Evolutionary conservation across 2,113 vertebrate genomes (phyloP), one percentile per base, ranked within the genome.

Genomic region (Mystacornis crossleyi): DNA sequence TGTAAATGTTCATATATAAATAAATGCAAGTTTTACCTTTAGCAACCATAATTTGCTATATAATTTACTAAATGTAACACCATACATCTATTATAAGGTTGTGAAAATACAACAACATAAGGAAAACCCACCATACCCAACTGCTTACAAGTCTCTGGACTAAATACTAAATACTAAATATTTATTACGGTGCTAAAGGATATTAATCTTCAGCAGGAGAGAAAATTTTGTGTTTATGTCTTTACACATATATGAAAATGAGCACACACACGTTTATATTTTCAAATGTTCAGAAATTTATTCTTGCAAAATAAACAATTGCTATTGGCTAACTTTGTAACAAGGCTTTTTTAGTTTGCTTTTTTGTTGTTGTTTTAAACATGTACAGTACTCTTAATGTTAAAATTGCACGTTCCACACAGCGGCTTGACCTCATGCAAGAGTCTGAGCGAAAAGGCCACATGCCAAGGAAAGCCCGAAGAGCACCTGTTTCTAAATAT

Each of bases 271-370:
- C 1, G 11, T 34, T 70, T 42, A 57, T 4, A 3, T 80, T 90
- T 93, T 78, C 15, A 74, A 53, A 71, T 69, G 33, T 90, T 92
- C 86, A 86, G 40, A 86, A 88, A 60, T 93, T 90, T 89, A 51
- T 74, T 93, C 26, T 92, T 96, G 64, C 48, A 91, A 93, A 95
- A 85, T 85, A 94, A 97, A 86, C 40, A 87, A 61, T 80, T 79
- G 23, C 25, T 92, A 47, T 66, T 70, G 38, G 47, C 50, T 88
- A 86, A 42, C 81, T 87, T 65, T 69, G 20, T 78, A 75, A 42
- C 9, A 81, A 87, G 42, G 38, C 13, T 29, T 50, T 38, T 55
- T 60, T 24, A 50, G 43, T 38, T 84, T 78, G 36, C 28, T 62
- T 81, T 70, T 42, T 38, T 25, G 20, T 48, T 47, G 24, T n/a